These are phyloP conservation scores for Drosophila pachea DNA, from an alignment of 1,140 invertebrate species.

Conservation along the genomic window DNA sequence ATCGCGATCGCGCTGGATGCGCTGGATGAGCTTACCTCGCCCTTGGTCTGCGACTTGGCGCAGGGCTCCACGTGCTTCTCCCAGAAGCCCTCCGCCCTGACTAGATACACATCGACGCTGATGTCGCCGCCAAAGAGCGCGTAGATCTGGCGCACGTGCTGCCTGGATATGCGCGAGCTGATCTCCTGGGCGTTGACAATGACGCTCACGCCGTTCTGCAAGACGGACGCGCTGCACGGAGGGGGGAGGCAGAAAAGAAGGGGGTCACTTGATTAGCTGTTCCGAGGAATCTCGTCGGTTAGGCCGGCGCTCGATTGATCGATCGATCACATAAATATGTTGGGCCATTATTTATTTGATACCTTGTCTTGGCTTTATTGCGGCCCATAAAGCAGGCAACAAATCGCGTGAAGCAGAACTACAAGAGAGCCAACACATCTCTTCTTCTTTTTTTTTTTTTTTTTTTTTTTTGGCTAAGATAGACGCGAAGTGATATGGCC, in stretches of 20 bases:
- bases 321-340: constrained; percentile 56
- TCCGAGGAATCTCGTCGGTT: constrained; percentile 22
- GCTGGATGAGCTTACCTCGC: constrained; percentile 81
- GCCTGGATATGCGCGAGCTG: constrained; percentile 82
- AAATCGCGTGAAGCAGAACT: constrained; percentile 22
- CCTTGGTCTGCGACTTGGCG: constrained; percentile 83
- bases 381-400: constrained; percentile 47
- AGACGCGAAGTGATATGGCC: background rate
- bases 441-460: no score
- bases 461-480: background rate
- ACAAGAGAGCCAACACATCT: background rate
- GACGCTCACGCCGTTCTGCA: constrained; percentile 81
- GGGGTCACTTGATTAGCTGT: constrained; percentile 44
- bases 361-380: constrained; percentile 32
- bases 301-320: constrained; percentile 18
- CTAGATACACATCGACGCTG: constrained; percentile 81
- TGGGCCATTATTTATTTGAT: constrained; percentile 54
- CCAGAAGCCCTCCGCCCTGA: constrained; percentile 87
- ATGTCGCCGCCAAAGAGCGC: constrained; percentile 80
- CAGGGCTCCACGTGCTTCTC: constrained; percentile 87
- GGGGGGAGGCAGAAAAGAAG: background rate
- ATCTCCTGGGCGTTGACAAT: constrained; percentile 84
- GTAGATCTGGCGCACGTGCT: constrained; percentile 81
- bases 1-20: no score
- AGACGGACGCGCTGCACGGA: constrained; percentile 51